These are phyloP conservation scores for Eurytoma adleriae DNA, from an alignment of 2,888 invertebrate genomes.

Conservation along the genomic window DNA sequence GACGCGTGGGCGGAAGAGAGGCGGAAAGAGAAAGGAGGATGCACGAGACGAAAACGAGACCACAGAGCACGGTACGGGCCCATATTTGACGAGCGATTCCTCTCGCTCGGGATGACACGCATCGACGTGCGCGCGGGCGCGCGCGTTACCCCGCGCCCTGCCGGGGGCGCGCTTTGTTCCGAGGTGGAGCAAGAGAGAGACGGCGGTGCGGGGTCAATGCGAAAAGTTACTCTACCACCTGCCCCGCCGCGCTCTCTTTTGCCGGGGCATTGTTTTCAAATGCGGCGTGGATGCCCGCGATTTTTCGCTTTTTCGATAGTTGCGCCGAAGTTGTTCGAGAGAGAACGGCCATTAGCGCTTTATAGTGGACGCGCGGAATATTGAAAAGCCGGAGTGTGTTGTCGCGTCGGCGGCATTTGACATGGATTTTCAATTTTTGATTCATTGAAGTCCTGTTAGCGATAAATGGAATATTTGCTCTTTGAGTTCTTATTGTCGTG, in stretches of 20 bases:
- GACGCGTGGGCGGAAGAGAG: slow-evolving; percentile 47
- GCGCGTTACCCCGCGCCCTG: slow-evolving; percentile 7
- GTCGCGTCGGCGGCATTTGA: no score
- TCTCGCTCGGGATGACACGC: slow-evolving; percentile 35
- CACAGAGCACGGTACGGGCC: slow-evolving; percentile 19
- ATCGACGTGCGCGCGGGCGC: slow-evolving; percentile 16
- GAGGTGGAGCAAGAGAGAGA: not conserved
- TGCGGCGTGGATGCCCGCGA: not conserved
- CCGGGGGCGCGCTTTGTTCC: slow-evolving; percentile 1
- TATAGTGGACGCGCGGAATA: no score
- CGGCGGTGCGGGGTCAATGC: slow-evolving; percentile 33
- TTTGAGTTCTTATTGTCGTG: no score
- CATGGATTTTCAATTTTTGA: no score
- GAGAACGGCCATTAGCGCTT: not conserved
- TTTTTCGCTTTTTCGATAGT: slow-evolving; percentile 34
- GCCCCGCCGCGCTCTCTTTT: not conserved
- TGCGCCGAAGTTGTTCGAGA: not conserved
- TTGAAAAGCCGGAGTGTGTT: no score
- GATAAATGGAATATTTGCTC: no score
- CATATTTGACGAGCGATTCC: slow-evolving; percentile 49
- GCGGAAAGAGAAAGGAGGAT: slow-evolving; percentile 25
- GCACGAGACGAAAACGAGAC: slow-evolving; percentile 14
- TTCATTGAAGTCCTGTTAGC: no score
- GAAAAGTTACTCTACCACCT: slow-evolving; percentile 25
- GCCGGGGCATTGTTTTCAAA: slow-evolving; percentile 24